Conservation (phyloP, 2,888 invertebrate genomes). For the Automeris io region DNA sequence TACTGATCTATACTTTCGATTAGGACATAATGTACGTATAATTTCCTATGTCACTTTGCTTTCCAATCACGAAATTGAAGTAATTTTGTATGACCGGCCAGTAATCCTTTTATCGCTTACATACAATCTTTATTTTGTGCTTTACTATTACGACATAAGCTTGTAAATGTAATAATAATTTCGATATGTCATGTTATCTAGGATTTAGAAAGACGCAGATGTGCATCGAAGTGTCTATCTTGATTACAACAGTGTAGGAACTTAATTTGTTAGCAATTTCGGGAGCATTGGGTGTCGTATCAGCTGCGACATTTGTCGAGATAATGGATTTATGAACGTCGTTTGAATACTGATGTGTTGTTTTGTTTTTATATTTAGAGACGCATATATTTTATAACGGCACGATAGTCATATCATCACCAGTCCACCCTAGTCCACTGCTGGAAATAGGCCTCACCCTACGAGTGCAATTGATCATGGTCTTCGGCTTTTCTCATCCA, state of each 20-base stretch:
- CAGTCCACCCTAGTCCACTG: no score
- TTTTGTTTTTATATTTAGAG: conserved; percentile 2
- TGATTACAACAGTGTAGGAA: conserved; percentile 65
- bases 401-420: no score
- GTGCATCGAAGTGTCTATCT: conserved; percentile 60
- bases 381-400: no score
- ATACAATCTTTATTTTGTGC: conserved; percentile 7
- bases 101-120: conserved; percentile 43
- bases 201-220: conserved; percentile 47
- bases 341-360: conserved; percentile 14
- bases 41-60: no score
- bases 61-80: conserved; percentile 1
- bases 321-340: conserved; percentile 43
- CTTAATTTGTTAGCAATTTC: conserved; percentile 56
- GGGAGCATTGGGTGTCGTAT: conserved; percentile 33
- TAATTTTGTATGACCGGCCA: conserved; percentile 27
- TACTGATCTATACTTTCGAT: no score
- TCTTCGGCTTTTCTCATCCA: no score
- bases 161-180: conserved; percentile 18
- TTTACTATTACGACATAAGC: conserved; percentile 21
- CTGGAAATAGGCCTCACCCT: no score
- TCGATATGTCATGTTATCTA: background rate
- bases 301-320: conserved; percentile 49
- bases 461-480: no score
- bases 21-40: no score